These are phyloP conservation scores for Calliphora vomitoria DNA, from an alignment of 2,888 invertebrate genomes.

Conservation along the genomic window DNA sequence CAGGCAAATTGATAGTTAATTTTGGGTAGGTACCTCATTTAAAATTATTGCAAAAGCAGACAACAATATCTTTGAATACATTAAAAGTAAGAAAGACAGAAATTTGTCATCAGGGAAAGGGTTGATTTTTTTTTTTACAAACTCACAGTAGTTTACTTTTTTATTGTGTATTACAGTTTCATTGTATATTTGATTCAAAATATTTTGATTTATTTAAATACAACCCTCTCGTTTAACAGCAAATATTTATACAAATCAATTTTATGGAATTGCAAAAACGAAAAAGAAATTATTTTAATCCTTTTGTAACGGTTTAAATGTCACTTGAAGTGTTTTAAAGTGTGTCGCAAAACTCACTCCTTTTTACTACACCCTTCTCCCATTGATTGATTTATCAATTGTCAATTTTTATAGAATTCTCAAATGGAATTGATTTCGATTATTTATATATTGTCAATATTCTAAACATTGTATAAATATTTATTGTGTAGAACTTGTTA, in stretches of 20 bases:
- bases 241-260: constrained; percentile 42
- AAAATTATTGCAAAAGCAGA: constrained; percentile 23
- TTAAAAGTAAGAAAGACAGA: constrained; percentile 29
- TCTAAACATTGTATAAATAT: constrained; percentile 26
- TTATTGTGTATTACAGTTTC: background rate
- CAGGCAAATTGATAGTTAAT: constrained; percentile 46
- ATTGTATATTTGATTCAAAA: constrained; percentile 47
- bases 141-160: background rate
- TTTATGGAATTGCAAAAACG: background rate
- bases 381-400: constrained; percentile 70
- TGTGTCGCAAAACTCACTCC: background rate
- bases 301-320: constrained; percentile 69
- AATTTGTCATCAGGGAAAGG: constrained; percentile 65
- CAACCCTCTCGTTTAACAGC: constrained; percentile 54
- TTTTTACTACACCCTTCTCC: background rate
- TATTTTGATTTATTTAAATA: constrained; percentile 72
- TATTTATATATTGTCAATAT: constrained; percentile 54
- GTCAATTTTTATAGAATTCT: constrained; percentile 20
- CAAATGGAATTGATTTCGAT: constrained; percentile 38
- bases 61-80: constrained; percentile 43
- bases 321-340: constrained; percentile 67
- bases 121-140: constrained; percentile 35
- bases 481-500: constrained; percentile 23
- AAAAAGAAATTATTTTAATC: constrained; percentile 59
- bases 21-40: constrained; percentile 25